A percentile compares a stretch with the other conserved stretches of the same genome.
Conservation (phyloP, 2,888 invertebrate genomes). For the Tenthredo distinguenda region DNA sequence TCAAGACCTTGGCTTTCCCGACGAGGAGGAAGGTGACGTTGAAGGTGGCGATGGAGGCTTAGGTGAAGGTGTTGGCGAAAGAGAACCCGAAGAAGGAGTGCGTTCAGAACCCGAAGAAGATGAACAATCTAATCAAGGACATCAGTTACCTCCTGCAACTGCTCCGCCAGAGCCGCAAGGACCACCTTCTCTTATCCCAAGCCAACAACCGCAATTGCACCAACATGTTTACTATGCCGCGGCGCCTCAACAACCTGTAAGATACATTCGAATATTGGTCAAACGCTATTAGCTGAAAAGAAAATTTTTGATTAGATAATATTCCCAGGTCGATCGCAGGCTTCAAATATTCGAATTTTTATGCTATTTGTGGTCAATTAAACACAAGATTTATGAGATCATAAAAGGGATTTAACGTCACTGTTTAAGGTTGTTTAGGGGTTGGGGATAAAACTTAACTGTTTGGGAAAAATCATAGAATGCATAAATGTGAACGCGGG, state of each 20-base stretch:
- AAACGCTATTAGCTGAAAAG: background rate
- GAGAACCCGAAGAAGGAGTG: constrained; percentile 82
- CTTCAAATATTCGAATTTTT: background rate
- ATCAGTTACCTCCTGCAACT: constrained; percentile 66
- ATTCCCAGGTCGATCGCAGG: background rate
- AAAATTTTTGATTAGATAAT: background rate
- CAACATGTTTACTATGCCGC: constrained; percentile 68
- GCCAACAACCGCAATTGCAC: constrained; percentile 67
- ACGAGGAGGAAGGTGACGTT: constrained; percentile 74
- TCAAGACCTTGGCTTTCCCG: constrained; percentile 83
- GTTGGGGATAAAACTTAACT: too few relatives aligned
- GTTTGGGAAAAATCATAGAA: too few relatives aligned
- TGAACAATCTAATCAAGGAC: constrained; percentile 74
- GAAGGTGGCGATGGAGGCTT: constrained; percentile 69
- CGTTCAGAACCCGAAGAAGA: constrained; percentile 86
- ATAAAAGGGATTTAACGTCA: too few relatives aligned
- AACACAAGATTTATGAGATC: too few relatives aligned
- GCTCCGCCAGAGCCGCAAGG: constrained; percentile 65
- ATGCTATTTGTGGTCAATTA: background rate
- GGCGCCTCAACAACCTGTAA: constrained; percentile 68
- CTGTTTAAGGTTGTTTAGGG: too few relatives aligned
- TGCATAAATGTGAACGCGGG: too few relatives aligned
- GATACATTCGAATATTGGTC: background rate
- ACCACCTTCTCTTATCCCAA: constrained; percentile 62
- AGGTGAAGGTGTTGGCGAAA: constrained; percentile 68